Base-by-base conservation (phyloP, 2,888 invertebrate genomes). In the Drosophila leonis region DNA sequence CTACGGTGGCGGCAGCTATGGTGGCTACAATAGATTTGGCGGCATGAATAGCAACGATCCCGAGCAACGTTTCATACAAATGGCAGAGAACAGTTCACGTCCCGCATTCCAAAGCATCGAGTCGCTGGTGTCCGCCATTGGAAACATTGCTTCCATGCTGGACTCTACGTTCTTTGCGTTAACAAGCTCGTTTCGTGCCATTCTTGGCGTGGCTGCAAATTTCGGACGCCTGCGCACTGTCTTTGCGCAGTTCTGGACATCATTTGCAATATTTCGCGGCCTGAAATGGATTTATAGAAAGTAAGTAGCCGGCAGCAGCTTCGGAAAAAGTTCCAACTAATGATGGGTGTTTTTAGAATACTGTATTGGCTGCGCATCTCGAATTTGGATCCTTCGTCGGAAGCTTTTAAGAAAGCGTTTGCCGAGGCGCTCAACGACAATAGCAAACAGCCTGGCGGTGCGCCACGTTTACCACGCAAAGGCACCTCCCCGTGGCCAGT, bases 161-260 rank as follows among this genome's bases (percentile, higher is more conserved):
- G 99, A 99, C 90, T 98, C 98, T 27, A 98, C 99, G 49, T 98
- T 98, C 92, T 97, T 97, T 91, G 98, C 99, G 4, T 95, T 99
- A 90, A 98, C 98, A 24, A 98, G 97, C 92, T 98, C 99, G 0
- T 99, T 99, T 92, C 95, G 97, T 86, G 99, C 99, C 59, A 97
- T 99, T 76, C 94, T 99, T 57, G 98, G 98, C 68, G 98, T 99
- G 2, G 98, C 98, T 9, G 98, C 99, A 80, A 98, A 99, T 93
- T 97, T 99, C 91, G 96, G 97, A 5, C 94, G 97, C 52, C 93
- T 99, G 67, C 95, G 97, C 72, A 95, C 96, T 5, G 95, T 98
- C 82, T 96, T 99, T 88, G 95, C 96, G 1, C 97, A 98, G 90
- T 95, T 98, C 79, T 96, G 98, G 95, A 96, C 97, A 55, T 96